Base-by-base conservation (phyloP, 2,797 vertebrate genomes). In the Oreochromis mossambicus region DNA sequence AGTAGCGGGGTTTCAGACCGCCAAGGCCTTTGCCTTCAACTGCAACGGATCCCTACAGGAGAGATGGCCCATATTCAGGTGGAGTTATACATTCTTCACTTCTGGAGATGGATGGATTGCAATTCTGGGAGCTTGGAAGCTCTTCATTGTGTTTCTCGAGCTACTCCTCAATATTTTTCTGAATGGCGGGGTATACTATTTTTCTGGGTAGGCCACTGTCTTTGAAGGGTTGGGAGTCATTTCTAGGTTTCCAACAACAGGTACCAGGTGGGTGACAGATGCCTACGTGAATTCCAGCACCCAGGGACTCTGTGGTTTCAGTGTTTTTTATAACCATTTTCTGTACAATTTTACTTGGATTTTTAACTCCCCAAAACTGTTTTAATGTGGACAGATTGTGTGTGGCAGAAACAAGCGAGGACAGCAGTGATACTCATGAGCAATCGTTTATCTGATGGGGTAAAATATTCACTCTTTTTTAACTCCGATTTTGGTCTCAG, bases 1-100 rank as follows among this genome's bases (percentile, higher is more conserved):
- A 70, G 8, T 43, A 46, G 0, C 8, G 0, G 14, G 5, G 21
- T 43, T 43, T 43, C 38, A 43, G 66, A 43, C 38, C 2, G 1
- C 7, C 61, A 36, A 61, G 15, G 15, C 8, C 56, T 61, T 19
- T 29, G 26, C 8, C 14, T 56, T 56, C 29, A 4, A 56, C 54
- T 56, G 13, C 54, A 61, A 36, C 2, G 2, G 58, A 36, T 36
- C 58, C 32, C 58, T 63, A n/a, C 1, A 68, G 63, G 13, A 70
- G 38, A 43, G 0, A 41, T 43, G 14, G 36, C 38, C 3, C 66
- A 43, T 1, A 26, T 43, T 70, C 38, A 43, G 38, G 19, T n/a
- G 58, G 32, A 63, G 36, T 63, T 36, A n/a, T 36, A 36, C 19
- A 63, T 38, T 63, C 36, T 38, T 63, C 0, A 4, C 32, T n/a